Percentiles rank a stretch among this genome's conserved stretches.
phyloP scores from a whole-genome alignment of 2,888 invertebrate genomes.

The Beris chalybata region DNA sequence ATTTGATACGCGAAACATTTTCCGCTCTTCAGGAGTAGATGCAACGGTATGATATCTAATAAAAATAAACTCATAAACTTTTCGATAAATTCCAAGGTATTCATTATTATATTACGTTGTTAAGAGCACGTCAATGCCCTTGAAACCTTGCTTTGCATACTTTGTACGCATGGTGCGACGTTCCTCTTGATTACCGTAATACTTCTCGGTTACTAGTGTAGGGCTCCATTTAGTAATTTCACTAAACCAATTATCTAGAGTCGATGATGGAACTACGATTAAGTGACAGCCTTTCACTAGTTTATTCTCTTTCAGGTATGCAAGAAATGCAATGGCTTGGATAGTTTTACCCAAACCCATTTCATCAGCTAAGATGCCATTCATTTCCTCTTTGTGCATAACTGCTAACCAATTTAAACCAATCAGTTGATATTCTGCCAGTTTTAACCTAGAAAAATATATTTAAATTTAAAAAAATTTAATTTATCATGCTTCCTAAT shows the following conservation, averaged over 20 bases:
- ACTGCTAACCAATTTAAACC: constrained; percentile 93
- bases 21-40: constrained; percentile 87
- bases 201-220: constrained; percentile 75
- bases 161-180: constrained; percentile 74
- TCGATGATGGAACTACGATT: constrained; percentile 95
- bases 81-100: constrained; percentile 4
- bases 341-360: constrained; percentile 96
- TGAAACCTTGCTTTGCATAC: constrained; percentile 72
- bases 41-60: constrained; percentile 56
- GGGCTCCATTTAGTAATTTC: constrained; percentile 81
- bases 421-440: constrained; percentile 85
- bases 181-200: constrained; percentile 87
- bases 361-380: constrained; percentile 95
- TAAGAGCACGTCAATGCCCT: constrained; percentile 79
- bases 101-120: constrained; percentile 83
- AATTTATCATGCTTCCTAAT: not conserved
- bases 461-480: not conserved
- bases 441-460: constrained; percentile 62
- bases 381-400: constrained; percentile 84
- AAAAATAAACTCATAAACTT: constrained; percentile 24
- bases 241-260: constrained; percentile 85
- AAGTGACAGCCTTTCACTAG: constrained; percentile 79
- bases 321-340: constrained; percentile 89
- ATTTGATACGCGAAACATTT: constrained; percentile 84
- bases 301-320: constrained; percentile 81